Evolutionary conservation across 2,888 invertebrate genomes (phyloP).

Genomic region (Itoplectis maculator): DNA sequence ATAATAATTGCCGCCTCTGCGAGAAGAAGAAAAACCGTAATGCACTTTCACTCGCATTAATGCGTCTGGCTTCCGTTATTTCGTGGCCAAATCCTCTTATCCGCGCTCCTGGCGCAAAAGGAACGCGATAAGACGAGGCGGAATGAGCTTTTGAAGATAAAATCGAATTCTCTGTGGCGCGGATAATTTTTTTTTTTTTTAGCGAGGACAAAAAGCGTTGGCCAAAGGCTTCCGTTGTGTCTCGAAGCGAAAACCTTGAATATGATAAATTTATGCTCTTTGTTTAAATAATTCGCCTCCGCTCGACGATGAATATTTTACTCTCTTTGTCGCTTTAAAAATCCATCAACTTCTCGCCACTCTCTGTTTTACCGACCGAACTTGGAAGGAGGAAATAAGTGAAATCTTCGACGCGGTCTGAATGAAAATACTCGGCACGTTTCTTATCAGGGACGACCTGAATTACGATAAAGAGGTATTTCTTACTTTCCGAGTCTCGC

Average conservation of each 20-base stretch:
- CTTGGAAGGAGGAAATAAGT: constrained; percentile 63
- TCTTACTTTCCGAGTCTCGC: constrained; percentile 62
- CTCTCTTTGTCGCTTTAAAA: constrained; percentile 2
- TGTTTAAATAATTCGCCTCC: constrained; percentile 14
- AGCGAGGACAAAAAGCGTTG: constrained; percentile 18
- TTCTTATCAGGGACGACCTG: constrained; percentile 75
- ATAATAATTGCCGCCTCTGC: background rate
- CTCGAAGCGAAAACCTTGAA: background rate
- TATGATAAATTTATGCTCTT: constrained; percentile 23
- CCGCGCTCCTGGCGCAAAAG: background rate
- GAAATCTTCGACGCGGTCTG: constrained; percentile 67
- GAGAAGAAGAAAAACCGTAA: background rate
- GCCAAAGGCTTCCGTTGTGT: constrained; percentile 29
- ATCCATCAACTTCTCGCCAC: constrained; percentile 36
- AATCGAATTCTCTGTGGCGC: constrained; percentile 17
- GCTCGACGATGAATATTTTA: constrained; percentile 5
- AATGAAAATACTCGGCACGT: constrained; percentile 73
- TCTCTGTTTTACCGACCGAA: constrained; percentile 58
- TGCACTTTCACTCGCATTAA: background rate
- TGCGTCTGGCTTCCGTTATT: background rate
- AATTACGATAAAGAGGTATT: constrained; percentile 74
- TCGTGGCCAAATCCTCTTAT: constrained; percentile 2
- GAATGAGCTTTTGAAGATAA: background rate
- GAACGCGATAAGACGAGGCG: constrained; percentile 7
- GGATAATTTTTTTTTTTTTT: constrained; percentile 4